Conservation (phyloP, 2,888 invertebrate species). For the Venustoraphidia nigricollis region DNA sequence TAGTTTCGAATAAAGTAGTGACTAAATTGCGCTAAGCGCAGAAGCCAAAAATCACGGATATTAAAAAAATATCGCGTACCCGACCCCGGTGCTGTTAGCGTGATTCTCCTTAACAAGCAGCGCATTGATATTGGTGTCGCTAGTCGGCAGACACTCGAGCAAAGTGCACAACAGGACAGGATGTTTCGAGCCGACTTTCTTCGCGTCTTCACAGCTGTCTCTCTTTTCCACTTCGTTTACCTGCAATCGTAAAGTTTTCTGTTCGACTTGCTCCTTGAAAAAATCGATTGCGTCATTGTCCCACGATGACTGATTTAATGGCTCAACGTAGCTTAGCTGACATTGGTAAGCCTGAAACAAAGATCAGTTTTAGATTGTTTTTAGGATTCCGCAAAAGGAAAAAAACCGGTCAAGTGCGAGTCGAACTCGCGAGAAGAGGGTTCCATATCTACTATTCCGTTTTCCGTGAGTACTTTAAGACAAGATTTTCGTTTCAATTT, state of each 20-base stretch:
- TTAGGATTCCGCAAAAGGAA: too few relatives aligned
- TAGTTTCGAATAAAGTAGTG: too few relatives aligned
- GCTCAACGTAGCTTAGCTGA: slow-evolving; percentile 29
- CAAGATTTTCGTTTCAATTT: too few relatives aligned
- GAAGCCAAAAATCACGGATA: too few relatives aligned
- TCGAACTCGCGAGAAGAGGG: too few relatives aligned
- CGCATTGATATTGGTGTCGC: slow-evolving; percentile 34
- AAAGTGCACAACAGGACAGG: slow-evolving; percentile 25
- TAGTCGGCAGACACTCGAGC: slow-evolving; percentile 21
- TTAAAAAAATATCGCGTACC: slow-evolving; percentile 22
- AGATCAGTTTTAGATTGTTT: too few relatives aligned
- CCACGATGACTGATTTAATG: slow-evolving; percentile 25
- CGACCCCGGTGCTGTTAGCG: slow-evolving; percentile 32
- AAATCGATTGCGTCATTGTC: slow-evolving; percentile 20
- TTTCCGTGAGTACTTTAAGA: too few relatives aligned
- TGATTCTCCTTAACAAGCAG: slow-evolving; percentile 31
- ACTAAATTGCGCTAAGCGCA: too few relatives aligned
- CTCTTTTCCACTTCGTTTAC: slow-evolving; percentile 18
- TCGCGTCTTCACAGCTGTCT: slow-evolving; percentile 3
- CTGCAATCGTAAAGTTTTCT: slow-evolving; percentile 26
- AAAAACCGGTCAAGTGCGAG: too few relatives aligned
- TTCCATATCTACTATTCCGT: too few relatives aligned
- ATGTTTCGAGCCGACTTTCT: slow-evolving; percentile 5
- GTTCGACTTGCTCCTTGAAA: slow-evolving; percentile 22
- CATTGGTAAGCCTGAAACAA: slow-evolving; percentile 26